Evolutionary conservation across 2,113 vertebrate species (phyloP).

Genomic region (Canis aureus): DNA sequence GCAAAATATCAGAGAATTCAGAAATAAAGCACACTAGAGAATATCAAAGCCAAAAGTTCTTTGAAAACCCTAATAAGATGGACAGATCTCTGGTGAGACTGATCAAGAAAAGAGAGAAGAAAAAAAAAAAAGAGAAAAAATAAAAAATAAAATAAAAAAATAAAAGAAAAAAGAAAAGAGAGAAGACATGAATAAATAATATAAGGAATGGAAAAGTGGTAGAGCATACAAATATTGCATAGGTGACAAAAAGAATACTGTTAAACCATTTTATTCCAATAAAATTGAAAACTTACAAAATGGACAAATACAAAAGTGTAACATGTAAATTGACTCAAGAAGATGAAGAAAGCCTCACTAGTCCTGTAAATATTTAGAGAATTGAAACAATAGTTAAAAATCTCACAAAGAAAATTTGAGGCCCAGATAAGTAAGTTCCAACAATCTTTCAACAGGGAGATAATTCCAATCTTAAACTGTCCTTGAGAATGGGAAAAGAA

Average conservation of each 20-base stretch:
- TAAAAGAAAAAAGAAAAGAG: constrained; percentile 2
- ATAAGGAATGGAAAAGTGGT: background rate
- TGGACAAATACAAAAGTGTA: background rate
- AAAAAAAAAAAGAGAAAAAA: too few species aligned
- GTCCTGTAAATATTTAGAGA: background rate
- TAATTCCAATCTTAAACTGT: background rate
- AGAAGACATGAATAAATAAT: background rate
- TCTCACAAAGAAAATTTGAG: constrained; percentile 9
- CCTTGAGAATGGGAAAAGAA: background rate
- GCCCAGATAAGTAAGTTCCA: background rate
- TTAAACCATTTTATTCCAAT: background rate
- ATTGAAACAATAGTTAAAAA: constrained; percentile 1
- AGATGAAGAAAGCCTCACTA: background rate
- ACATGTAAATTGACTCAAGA: background rate
- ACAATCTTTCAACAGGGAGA: background rate
- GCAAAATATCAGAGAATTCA: background rate
- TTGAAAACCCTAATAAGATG: background rate
- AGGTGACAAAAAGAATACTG: background rate
- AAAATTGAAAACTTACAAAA: background rate
- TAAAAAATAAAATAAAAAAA: too few species aligned
- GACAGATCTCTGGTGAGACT: background rate
- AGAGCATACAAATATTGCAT: background rate
- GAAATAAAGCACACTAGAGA: background rate
- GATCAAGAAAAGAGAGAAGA: background rate
- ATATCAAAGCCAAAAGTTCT: background rate